Conservation (phyloP, 2,888 invertebrate genomes). For the Tryphoninae sp. region DNA sequence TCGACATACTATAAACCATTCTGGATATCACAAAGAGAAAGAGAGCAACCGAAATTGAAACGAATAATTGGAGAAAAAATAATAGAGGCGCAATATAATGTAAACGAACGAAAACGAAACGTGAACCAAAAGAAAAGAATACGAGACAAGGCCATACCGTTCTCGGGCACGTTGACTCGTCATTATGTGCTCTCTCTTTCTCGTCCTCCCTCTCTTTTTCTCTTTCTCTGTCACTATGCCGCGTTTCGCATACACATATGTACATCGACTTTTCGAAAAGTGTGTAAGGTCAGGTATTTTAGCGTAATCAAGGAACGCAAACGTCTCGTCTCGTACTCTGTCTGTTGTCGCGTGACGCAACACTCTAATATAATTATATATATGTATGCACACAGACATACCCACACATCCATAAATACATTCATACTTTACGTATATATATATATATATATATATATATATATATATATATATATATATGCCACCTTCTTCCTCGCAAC, state of each 20-base stretch:
- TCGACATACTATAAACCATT: background rate
- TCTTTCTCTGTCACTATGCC: conserved; percentile 52
- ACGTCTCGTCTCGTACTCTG: conserved; percentile 35
- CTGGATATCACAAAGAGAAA: background rate
- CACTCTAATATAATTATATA: conserved; percentile 42
- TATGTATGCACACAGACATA: conserved; percentile 4
- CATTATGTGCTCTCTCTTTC: conserved; percentile 31
- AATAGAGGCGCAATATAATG: conserved; percentile 8
- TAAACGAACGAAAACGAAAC: background rate
- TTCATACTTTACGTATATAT: conserved; percentile 1
- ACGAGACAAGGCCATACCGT: conserved; percentile 52
- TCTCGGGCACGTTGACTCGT: conserved; percentile 54
- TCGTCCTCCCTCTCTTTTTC: conserved; percentile 57
- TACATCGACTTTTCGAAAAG: conserved; percentile 54
- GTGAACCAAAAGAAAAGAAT: conserved; percentile 9
- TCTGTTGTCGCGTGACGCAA: conserved; percentile 68
- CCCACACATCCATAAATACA: conserved; percentile 31
- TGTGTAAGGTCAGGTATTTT: conserved; percentile 76
- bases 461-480: conserved; percentile 8
- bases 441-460: conserved; percentile 13
- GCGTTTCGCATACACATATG: conserved; percentile 50
- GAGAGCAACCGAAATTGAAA: background rate
- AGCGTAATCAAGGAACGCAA: conserved; percentile 71
- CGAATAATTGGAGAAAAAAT: background rate
- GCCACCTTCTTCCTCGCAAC: conserved; percentile 53